Base-by-base conservation (phyloP, 2,888 invertebrate species). In the Idaea biselata region DNA sequence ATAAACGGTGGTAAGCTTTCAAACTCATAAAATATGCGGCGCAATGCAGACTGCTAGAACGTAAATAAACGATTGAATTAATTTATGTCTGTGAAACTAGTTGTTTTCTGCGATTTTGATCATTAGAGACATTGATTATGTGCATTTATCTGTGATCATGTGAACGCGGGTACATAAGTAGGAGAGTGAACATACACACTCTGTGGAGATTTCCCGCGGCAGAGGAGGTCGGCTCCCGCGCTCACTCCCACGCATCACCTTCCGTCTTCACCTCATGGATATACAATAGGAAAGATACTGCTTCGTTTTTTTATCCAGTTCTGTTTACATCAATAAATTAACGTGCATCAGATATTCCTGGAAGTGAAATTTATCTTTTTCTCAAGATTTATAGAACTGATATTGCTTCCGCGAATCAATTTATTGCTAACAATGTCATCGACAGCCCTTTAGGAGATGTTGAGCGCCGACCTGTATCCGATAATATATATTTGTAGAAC, bases 201-300 rank as follows among this genome's bases (percentile, higher is more conserved):
- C 71, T 65, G 77, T 80, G 78, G 75, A 77, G 79, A 82, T 85
- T 91, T 89, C 88, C 88, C 89, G 89, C 86, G 85, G 64, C 74
- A 62, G 77, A 70, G 77, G 84, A 81, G 83, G 84, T 82, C 80
- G 81, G 68, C 79, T 25, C 3, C 79, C 76, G 81, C 76, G 77
- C 77, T 73, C 72, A 73, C 83, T 89, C 91, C 87, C 91, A 90
- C 91, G 89, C 74, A 76, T 76, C 77, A 81, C 82, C 87, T 87
- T 85, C 88, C 86, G 85, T 82, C 86, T 84, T 80, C 81, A 78
- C 80, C 78, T 82, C 80, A 77, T 77, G 84, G 80, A 80, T 82
- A 77, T 70, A 90, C 89, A 91, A 90, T 89, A 80, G 87, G 82
- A 77, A 81, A 81, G 77, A 84, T 86, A 84, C 84, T 82, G 82